Evolutionary conservation across 2,797 vertebrate species (phyloP).

Genomic region (Tenualosa ilisha): DNA sequence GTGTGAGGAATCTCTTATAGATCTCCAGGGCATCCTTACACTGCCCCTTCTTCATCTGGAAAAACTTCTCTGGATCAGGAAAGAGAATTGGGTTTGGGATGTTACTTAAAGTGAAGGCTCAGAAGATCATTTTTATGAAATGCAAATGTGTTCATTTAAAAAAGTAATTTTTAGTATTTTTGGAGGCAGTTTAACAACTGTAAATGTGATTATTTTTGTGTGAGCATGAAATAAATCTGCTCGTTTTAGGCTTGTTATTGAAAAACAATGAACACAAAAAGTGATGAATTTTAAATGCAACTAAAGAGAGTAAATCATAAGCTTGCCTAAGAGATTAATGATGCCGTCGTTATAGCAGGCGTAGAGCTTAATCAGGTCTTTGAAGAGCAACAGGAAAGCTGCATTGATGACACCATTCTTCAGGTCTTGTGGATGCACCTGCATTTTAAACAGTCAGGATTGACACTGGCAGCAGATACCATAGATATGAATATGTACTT

Average conservation of each 20-base stretch:
- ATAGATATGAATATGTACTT: too few species aligned
- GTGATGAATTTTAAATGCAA: neutral
- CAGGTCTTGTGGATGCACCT: conserved; percentile 93
- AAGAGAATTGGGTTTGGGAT: neutral
- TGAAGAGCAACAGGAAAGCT: conserved; percentile 96
- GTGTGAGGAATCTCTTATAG: conserved; percentile 96
- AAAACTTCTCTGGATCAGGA: conserved; percentile 88
- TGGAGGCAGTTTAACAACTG: neutral
- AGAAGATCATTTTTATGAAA: neutral
- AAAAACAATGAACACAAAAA: neutral
- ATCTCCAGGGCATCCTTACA: conserved; percentile 99
- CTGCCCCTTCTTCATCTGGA: conserved; percentile 99
- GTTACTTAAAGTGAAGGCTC: neutral
- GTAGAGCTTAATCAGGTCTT: conserved; percentile 98
- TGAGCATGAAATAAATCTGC: neutral
- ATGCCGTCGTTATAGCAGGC: conserved; percentile 99
- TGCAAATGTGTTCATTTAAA: neutral
- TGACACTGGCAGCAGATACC: neutral
- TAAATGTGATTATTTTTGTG: neutral
- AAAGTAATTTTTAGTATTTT: neutral
- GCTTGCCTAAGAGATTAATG: conserved; percentile 95
- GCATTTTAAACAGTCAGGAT: conserved; percentile 3
- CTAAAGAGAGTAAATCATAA: neutral
- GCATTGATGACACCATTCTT: conserved; percentile 95
- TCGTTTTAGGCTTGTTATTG: neutral